Evolutionary conservation across 1,140 invertebrate genomes (phyloP).

Genomic region (Lucilia sericata): DNA sequence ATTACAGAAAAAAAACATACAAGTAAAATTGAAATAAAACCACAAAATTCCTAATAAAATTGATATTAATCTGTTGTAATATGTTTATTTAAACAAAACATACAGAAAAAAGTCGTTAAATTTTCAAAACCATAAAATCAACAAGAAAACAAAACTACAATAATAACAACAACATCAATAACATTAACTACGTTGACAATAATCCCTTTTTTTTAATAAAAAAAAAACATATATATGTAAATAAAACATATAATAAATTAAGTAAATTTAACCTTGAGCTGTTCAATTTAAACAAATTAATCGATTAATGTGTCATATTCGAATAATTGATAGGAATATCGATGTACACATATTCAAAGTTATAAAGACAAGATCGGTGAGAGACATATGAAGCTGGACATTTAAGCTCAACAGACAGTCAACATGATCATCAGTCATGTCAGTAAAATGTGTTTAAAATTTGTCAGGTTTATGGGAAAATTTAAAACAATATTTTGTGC

Average conservation of each 20-base stretch:
- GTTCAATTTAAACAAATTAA: constrained; percentile 16
- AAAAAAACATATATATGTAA: too few species aligned
- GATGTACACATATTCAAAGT: too few species aligned
- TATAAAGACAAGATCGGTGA: too few species aligned
- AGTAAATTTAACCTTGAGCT: neutral
- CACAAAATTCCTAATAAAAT: neutral
- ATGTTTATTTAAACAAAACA: neutral
- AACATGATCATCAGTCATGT: neutral
- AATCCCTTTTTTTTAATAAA: neutral
- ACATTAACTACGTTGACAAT: constrained; percentile 1
- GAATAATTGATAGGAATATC: neutral
- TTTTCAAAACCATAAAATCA: constrained; percentile 1
- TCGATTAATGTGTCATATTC: neutral
- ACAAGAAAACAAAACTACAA: neutral
- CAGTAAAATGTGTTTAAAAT: neutral
- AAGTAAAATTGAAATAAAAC: neutral
- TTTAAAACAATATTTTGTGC: neutral
- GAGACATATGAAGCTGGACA: neutral
- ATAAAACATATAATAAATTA: neutral
- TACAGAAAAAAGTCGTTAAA: neutral
- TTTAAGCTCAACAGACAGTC: neutral
- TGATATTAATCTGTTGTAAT: constrained; percentile 24
- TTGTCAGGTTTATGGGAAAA: neutral
- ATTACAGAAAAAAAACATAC: neutral
- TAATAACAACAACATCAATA: neutral